Evolutionary conservation across 2,888 invertebrate species (phyloP).

Genomic region (Meghimatium bilineatum): DNA sequence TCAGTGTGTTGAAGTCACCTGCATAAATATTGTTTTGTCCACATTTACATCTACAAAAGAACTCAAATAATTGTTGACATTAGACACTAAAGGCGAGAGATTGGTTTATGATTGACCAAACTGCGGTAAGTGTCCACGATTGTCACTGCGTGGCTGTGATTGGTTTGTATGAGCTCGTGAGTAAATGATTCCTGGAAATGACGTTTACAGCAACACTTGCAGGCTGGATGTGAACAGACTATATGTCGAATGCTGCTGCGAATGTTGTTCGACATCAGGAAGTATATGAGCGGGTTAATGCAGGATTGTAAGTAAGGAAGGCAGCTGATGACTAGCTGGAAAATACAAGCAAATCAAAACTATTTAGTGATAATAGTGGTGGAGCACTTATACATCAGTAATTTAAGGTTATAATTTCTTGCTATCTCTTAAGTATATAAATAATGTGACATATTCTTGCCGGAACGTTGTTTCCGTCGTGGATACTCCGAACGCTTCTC

Average conservation of each 20-base stretch:
- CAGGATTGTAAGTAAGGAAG: conserved; percentile 69
- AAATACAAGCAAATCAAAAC: conserved; percentile 22
- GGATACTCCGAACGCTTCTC: too few species aligned
- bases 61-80: not conserved
- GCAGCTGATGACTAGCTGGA: conserved; percentile 64
- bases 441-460: too few species aligned
- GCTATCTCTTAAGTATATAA: too few species aligned
- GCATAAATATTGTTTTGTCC: too few species aligned
- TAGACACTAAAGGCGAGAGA: not conserved
- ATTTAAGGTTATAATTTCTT: too few species aligned
- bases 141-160: conserved; percentile 51
- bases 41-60: too few species aligned
- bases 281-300: conserved; percentile 68
- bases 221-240: conserved; percentile 22
- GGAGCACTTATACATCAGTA: too few species aligned
- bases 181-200: conserved; percentile 44
- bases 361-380: too few species aligned
- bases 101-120: conserved; percentile 45
- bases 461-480: too few species aligned
- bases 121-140: conserved; percentile 50
- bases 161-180: conserved; percentile 54
- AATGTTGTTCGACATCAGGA: conserved; percentile 68
- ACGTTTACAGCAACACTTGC: conserved; percentile 38
- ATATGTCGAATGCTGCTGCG: conserved; percentile 51
- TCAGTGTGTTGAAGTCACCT: too few species aligned